Evolutionary conservation across 1,140 invertebrate species (phyloP), one percentile per base, ranked within the genome.

Genomic region (Drosophila nigromelanica): DNA sequence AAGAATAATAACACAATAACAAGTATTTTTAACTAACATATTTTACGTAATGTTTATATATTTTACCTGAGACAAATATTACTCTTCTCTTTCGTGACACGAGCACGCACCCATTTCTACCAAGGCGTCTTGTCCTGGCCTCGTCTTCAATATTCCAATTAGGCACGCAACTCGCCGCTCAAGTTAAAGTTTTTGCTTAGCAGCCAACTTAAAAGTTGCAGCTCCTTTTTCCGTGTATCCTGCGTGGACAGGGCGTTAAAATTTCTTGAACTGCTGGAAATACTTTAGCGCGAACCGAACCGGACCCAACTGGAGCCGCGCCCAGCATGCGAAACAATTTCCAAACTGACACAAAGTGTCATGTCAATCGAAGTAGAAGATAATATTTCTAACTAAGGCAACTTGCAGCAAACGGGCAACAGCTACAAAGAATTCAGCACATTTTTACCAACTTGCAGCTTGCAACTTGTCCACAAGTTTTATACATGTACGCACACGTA

Each of bases 331-430:
- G 82, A 76, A 83, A 78, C 78, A 70, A 70, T 75, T 86, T 81
- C 59, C 78, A 69, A 78, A 81, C 74, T 78, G 78, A 80, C 81
- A 87, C 83, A 86, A 86, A 86, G 82, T 86, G 81, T 86, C 81
- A 86, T 87, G 82, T 86, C 82, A 82, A 82, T 87, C 87, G 82
- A 87, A 82, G 82, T 87, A 81, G 82, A 78, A 86, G 63, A 82
- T 87, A 80, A 77, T 66, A 73, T 45, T 77, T 78, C 56, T 52
- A 55, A 68, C 64, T 59, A 47, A 63, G 47, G 55, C 33, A 63
- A 45, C 62, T 50, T 52, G 48, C 37, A 21, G 21, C 45, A 58
- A 50, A 24, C 66, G 54, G 48, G 55, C 54, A 55, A 70, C 14
- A 43, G 30, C 45, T 40, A 52, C 40, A 18, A 45, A 43, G 54